Conservation (phyloP, 2,113 vertebrate genomes). For the Pseudorectes ferrugineus region DNA sequence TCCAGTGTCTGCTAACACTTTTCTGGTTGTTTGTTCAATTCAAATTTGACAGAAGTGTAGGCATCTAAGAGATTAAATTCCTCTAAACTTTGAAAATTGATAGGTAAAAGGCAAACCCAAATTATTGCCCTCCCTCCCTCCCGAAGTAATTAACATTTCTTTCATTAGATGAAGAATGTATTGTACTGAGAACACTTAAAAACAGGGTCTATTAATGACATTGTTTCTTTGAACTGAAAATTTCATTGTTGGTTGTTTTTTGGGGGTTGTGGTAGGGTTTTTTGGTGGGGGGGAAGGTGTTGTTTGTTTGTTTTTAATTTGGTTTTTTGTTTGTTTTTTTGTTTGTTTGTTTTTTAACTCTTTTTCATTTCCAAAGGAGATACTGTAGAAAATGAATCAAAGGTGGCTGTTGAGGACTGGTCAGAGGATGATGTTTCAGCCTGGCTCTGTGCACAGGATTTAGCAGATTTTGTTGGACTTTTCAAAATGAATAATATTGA, state of each 20-base stretch:
- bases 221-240: background rate
- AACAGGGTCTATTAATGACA: rapidly evolving
- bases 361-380: slow-evolving; percentile 69
- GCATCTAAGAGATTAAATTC: background rate
- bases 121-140: background rate
- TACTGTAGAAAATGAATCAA: slow-evolving; percentile 34
- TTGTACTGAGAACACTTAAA: background rate
- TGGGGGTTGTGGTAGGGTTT: background rate
- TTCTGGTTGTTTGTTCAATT: background rate
- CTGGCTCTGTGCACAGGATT: slow-evolving; percentile 78
- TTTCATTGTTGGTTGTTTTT: background rate
- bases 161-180: background rate
- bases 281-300: background rate
- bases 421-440: slow-evolving; percentile 84
- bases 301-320: background rate
- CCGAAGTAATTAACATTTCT: background rate
- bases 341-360: background rate
- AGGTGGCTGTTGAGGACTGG: slow-evolving; percentile 78
- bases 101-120: background rate
- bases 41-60: background rate
- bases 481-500: slow-evolving; percentile 86
- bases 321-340: background rate
- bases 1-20: background rate
- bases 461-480: slow-evolving; percentile 71
- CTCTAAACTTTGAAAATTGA: background rate